Base-by-base conservation (phyloP, 2,888 invertebrate genomes). In the Hirtodrosophila alboralis region DNA sequence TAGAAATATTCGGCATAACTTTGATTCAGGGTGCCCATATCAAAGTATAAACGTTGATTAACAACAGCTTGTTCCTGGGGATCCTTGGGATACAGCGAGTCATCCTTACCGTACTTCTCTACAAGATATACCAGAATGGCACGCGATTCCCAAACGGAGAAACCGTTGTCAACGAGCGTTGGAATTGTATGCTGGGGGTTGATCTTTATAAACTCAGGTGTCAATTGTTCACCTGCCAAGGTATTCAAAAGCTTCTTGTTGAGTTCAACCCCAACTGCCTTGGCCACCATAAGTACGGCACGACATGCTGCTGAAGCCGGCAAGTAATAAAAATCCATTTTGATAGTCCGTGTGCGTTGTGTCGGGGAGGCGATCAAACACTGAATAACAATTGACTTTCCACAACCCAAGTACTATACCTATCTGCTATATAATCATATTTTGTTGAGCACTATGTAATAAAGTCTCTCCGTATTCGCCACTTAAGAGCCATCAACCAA, bases 141-240 rank as follows among this genome's bases (percentile, higher is more conserved):
- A 37, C 96, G 94, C 37, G 96, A 96, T 91, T 97, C 97, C 93
- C 94, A 95, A 47, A 97, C 88, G 14, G 92, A 90, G 87, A 96
- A 94, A 0, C 95, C 96, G 79, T 95, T 93, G 90, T 97, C 97
- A 49, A 94, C 94, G 30, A 97, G 89, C 0, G 96, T 95, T 1
- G 97, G 97, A 47, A 97, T 92, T 21, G 94, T 93, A 88, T 96
- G 96, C 90, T 96, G 95, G 1, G 96, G 95, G 89, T 95, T 96
- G 14, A 96, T 89, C 91, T 94, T 93, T 26, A 94, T 1, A 80
- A 92, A 95, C 78, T 94, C 94, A 0, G 94, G 94, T 26, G 91
- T 93, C 13, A 93, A 73, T 10, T 95, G 94, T 70, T 94, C 94
- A 0, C 93, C 92, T 40, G 90, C 91, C 91, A 92, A 90, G 14